These are phyloP conservation scores for Diarsia rubi DNA, from an alignment of 2,888 invertebrate species.

Conservation along the genomic window DNA sequence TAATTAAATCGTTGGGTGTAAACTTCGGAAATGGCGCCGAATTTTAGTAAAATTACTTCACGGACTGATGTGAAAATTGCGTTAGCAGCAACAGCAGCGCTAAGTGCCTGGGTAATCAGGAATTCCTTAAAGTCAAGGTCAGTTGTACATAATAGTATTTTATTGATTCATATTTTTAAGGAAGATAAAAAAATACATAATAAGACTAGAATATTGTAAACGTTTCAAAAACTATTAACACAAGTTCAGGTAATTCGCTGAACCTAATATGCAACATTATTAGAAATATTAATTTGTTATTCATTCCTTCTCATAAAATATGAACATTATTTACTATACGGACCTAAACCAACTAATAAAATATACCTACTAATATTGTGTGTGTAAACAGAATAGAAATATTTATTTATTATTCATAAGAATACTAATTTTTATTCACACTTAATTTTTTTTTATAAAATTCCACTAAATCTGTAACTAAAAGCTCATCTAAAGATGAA, in stretches of 20 bases:
- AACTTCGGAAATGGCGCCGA: slow-evolving; percentile 92
- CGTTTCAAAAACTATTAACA: no score
- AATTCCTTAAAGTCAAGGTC: slow-evolving; percentile 90
- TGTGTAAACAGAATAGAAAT: no score
- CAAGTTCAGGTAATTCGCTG: not conserved
- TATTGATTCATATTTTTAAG: not conserved
- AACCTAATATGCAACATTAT: not conserved
- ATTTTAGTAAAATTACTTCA: slow-evolving; percentile 94
- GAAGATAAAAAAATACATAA: not conserved
- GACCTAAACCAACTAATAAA: no score
- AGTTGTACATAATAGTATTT: slow-evolving; percentile 48
- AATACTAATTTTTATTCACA: no score
- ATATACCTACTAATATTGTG: no score
- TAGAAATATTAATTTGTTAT: not conserved
- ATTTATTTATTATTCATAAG: no score
- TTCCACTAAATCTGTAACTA: no score
- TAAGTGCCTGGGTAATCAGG: slow-evolving; percentile 91
- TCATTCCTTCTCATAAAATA: not conserved
- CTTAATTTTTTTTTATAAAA: no score
- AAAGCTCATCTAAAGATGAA: no score
- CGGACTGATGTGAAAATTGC: slow-evolving; percentile 92
- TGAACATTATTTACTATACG: no score
- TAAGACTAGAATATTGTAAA: not conserved
- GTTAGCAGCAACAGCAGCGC: slow-evolving; percentile 92
- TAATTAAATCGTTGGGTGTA: slow-evolving; percentile 42